Conservation (phyloP, 2,888 invertebrate species). For the Oconnorella tubifera region DNA sequence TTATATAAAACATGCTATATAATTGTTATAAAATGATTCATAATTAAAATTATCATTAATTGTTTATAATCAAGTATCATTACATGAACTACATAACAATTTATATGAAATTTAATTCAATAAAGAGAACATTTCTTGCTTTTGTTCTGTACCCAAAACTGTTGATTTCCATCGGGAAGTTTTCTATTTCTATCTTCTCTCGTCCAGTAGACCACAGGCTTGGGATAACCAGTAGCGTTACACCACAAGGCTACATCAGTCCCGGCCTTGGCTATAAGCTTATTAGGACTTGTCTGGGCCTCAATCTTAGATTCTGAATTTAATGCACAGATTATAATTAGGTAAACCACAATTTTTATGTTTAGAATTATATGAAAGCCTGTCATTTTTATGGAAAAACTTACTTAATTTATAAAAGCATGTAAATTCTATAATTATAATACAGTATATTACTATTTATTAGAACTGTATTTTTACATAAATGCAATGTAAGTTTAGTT, state of each 20-base stretch:
- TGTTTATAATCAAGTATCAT: no score
- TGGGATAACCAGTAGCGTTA: constrained; percentile 40
- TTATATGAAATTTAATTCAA: no score
- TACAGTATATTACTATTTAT: background rate
- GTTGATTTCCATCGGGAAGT: constrained; percentile 36
- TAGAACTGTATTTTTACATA: no score
- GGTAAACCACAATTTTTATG: background rate
- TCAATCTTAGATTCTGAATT: constrained; percentile 38
- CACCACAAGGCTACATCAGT: constrained; percentile 39
- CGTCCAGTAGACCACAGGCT: constrained; percentile 41
- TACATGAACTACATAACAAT: no score
- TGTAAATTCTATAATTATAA: no score
- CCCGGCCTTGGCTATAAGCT: constrained; percentile 31
- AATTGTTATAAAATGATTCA: no score
- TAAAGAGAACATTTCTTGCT: no score
- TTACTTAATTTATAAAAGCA: no score
- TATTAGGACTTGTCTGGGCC: constrained; percentile 37
- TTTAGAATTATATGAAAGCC: background rate
- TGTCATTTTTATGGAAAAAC: no score
- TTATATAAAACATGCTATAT: no score
- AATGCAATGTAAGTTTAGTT: no score
- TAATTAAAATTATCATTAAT: no score
- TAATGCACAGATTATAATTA: background rate
- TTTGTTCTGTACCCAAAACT: constrained; percentile 37
- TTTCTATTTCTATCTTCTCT: constrained; percentile 36